phyloP scores from a whole-genome alignment of 2,797 vertebrate genomes.

The Falco rusticolus region DNA sequence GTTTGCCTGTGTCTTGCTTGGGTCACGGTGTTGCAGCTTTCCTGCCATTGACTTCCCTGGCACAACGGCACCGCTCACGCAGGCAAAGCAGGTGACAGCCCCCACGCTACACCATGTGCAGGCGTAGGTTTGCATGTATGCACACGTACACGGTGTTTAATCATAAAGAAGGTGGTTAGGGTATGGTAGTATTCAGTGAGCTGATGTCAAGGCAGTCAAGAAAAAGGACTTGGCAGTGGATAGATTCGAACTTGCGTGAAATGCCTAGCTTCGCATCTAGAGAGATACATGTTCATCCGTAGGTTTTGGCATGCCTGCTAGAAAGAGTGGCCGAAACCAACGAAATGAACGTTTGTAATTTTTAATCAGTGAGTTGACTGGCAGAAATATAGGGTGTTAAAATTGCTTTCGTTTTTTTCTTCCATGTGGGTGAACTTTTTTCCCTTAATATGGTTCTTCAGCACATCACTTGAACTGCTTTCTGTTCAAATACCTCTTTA shows the following conservation, averaged over 20 bases:
- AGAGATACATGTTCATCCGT: not conserved
- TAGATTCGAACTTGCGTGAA: not conserved
- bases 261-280: not conserved
- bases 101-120: accelerated
- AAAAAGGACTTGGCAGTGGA: not conserved
- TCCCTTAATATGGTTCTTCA: not conserved
- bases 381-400: not conserved
- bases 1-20: not conserved
- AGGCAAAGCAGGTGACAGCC: not conserved
- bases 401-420: not conserved
- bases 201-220: not conserved
- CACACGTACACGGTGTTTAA: accelerated
- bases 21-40: not conserved
- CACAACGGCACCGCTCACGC: not conserved
- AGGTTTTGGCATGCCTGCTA: not conserved
- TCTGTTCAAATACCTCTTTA: not conserved
- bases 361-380: not conserved
- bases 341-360: not conserved
- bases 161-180: not conserved
- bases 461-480: not conserved
- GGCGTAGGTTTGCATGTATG: accelerated
- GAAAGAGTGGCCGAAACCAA: not conserved
- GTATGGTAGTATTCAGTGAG: not conserved
- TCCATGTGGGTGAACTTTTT: not conserved
- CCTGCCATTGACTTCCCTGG: not conserved